phyloP scores from a whole-genome alignment of 2,113 vertebrate genomes.

The Stigmatopora nigra region DNA sequence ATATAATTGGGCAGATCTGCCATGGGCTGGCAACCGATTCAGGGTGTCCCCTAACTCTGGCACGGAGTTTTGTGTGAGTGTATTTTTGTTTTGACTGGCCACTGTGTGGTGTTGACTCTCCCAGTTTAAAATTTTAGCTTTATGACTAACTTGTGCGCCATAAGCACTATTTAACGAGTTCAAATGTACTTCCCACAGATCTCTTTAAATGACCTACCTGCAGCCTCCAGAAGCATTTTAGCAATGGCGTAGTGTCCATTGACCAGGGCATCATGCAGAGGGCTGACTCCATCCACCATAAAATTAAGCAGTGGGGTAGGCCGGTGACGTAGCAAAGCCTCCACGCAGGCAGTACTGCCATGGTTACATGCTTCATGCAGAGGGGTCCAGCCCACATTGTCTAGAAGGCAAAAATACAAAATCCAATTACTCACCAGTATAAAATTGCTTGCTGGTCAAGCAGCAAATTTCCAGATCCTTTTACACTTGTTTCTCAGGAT shows the following conservation, averaged over 20 bases:
- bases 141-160: too few species aligned
- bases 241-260: constrained; percentile 85
- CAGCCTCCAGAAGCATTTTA: constrained; percentile 82
- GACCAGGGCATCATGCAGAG: constrained; percentile 85
- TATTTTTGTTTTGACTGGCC: too few species aligned
- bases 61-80: too few species aligned
- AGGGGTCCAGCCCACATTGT: constrained; percentile 94
- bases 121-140: too few species aligned
- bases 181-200: not conserved
- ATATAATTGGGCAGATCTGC: too few species aligned
- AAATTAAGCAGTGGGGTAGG: constrained; percentile 80
- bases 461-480: not conserved
- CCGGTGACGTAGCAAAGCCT: constrained; percentile 80
- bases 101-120: too few species aligned
- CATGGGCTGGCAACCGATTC: too few species aligned
- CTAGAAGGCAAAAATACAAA: constrained; percentile 53
- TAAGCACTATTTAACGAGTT: not conserved
- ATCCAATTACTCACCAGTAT: not conserved
- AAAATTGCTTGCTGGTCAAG: not conserved
- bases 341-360: constrained; percentile 86
- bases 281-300: constrained; percentile 88
- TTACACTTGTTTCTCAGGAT: too few species aligned
- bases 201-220: constrained; percentile 70
- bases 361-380: constrained; percentile 97
- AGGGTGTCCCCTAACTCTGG: too few species aligned